Evolutionary conservation across 2,888 invertebrate species (phyloP).

Genomic region (Ephialtes manifestator): DNA sequence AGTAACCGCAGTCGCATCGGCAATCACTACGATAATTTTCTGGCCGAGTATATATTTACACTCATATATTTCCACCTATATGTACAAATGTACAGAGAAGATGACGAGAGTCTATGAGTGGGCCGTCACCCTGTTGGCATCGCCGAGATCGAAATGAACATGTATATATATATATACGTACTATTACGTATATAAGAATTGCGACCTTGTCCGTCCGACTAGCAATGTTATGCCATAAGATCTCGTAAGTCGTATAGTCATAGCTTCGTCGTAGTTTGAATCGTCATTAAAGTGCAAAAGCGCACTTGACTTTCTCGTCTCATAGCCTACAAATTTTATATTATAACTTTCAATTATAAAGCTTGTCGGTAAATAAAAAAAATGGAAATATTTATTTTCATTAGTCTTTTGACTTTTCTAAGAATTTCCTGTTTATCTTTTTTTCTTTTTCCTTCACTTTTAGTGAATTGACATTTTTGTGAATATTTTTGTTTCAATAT

Average conservation of each 20-base stretch:
- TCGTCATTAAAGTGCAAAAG: constrained; percentile 39
- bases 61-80: too few relatives aligned
- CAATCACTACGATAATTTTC: background rate
- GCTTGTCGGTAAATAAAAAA: background rate
- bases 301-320: constrained; percentile 49
- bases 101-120: background rate
- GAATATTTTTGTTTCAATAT: too few relatives aligned
- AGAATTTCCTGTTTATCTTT: too few relatives aligned
- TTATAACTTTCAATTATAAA: background rate
- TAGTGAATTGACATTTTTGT: too few relatives aligned
- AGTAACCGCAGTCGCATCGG: background rate
- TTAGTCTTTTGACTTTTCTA: too few relatives aligned
- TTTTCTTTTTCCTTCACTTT: too few relatives aligned
- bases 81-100: background rate
- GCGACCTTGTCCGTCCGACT: constrained; percentile 47
- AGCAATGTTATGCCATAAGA: constrained; percentile 35
- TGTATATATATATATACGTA: constrained; percentile 8
- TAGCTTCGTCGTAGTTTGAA: constrained; percentile 6
- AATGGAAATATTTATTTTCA: background rate
- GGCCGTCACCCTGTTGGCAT: constrained; percentile 38
- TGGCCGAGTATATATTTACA: background rate
- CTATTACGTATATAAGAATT: constrained; percentile 23
- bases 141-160: constrained; percentile 31
- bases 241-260: background rate
- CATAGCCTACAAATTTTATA: background rate